Base-by-base conservation (phyloP, 2,888 invertebrate species). In the Cryptocephalus primarius region DNA sequence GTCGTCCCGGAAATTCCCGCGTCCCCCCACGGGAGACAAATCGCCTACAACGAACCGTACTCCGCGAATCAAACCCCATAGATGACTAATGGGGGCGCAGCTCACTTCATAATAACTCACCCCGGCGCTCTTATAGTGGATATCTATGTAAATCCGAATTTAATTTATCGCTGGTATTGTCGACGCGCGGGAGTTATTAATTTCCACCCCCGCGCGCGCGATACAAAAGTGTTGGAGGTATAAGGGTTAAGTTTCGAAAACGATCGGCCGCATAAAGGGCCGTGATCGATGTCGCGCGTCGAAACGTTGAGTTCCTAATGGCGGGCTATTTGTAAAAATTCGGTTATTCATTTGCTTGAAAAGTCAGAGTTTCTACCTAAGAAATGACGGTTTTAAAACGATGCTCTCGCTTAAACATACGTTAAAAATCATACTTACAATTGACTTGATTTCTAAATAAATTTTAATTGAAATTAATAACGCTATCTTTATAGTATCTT, bases 71-170 rank as follows among this genome's bases (percentile, higher is more conserved):
- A 50, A 50, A 44, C 52, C 49, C 53, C 55, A 53, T 51, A 57
- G 59, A 61, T 61, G 60, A 61, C 58, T 58, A 61, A 61, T 60
- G 54, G 55, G 47, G 42, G 48, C 48, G 43, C 48, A 43, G 6
- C 43, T 43, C 49, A 51, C 45, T 51, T 54, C 49, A 53, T 53
- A 53, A 54, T 47, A 55, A 54, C 46, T 48, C 54, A 50, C 49
- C 48, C 39, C 39, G 31, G 40, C 41, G 32, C 47, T 48, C 52
- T 52, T 54, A 54, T 54, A 52, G 54, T 54, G 54, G 52, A 54
- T 54, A 54, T 52, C 54, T 52, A 54, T 54, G 54, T 54, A 54
- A 54, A 54, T 54, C 50, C 49, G 46, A 45, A 48, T 43, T 46
- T 45, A 52, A 54, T 54, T 53, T 53, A 53, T 53, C 44, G 48